Evolutionary conservation across 1,140 invertebrate species (phyloP).

Genomic region (Akabosia matsudoensis): DNA sequence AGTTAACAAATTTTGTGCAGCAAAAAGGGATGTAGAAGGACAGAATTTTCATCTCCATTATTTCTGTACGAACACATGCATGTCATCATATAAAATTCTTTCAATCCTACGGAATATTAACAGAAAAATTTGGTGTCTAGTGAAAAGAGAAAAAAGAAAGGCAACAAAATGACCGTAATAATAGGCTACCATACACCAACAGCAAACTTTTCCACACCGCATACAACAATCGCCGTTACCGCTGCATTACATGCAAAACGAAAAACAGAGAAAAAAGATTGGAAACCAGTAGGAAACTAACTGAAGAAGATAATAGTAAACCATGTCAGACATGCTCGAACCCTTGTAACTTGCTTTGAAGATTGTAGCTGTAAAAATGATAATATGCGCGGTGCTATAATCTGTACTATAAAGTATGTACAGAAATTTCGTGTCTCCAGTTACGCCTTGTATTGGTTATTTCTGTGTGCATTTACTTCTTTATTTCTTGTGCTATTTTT

Average conservation of each 20-base stretch:
- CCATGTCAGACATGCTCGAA: neutral
- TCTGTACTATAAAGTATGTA: neutral
- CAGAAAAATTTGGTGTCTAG: neutral
- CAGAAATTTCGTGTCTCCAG: neutral
- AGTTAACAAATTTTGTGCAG: neutral
- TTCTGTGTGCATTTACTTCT: neutral
- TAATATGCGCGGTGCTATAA: neutral
- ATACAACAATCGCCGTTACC: neutral
- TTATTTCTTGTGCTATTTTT: too few species aligned
- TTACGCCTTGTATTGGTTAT: neutral
- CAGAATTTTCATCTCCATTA: slow-evolving; percentile 8
- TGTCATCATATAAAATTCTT: too few species aligned
- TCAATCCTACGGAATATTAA: slow-evolving; percentile 19
- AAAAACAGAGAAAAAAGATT: neutral
- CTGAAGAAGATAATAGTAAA: neutral
- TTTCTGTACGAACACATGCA: neutral
- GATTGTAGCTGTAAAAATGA: neutral
- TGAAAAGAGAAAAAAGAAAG: neutral
- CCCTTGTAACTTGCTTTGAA: neutral
- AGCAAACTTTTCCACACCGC: neutral
- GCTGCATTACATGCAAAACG: neutral
- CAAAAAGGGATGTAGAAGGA: neutral
- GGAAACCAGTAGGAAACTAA: neutral
- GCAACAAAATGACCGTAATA: neutral
- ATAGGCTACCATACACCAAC: neutral